A percentile compares a stretch with the other conserved stretches of the same genome.
Conservation (phyloP, 2,888 invertebrate genomes). For the Caenorhabditis sp. region DNA sequence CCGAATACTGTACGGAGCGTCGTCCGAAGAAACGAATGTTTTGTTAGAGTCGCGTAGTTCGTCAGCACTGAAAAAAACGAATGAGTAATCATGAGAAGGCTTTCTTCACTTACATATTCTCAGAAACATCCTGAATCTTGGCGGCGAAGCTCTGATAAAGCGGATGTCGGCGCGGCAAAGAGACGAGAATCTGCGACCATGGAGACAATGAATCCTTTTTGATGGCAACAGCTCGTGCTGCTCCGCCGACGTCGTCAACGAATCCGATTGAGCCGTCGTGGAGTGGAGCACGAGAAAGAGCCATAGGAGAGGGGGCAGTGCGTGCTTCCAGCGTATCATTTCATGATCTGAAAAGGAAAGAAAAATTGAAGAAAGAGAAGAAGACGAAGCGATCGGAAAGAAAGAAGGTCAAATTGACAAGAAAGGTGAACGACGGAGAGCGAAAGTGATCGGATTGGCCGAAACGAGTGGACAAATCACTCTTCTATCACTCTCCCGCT, state of each 20-base stretch:
- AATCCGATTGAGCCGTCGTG: constrained; percentile 25
- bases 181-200: constrained; percentile 70
- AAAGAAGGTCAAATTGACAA: constrained; percentile 50
- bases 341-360: constrained; percentile 39
- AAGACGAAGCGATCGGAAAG: constrained; percentile 46
- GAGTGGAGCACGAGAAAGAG: constrained; percentile 31
- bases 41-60: constrained; percentile 71
- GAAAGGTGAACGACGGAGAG: constrained; percentile 45
- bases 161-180: constrained; percentile 67
- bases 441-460: constrained; percentile 46
- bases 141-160: constrained; percentile 74
- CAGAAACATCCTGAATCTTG: constrained; percentile 73
- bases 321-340: constrained; percentile 59
- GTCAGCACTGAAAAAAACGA: constrained; percentile 61
- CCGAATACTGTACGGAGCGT: constrained; percentile 67
- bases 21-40: constrained; percentile 73
- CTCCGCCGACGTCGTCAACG: constrained; percentile 46
- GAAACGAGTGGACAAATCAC: too few species aligned
- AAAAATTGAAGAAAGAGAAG: constrained; percentile 8
- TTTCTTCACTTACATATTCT: constrained; percentile 40
- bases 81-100: neutral
- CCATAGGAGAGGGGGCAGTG: constrained; percentile 16
- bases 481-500: constrained; percentile 36
- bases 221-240: constrained; percentile 65
- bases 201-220: constrained; percentile 68